Conservation (phyloP, 2,888 invertebrate genomes). For the Melolontha melolontha region DNA sequence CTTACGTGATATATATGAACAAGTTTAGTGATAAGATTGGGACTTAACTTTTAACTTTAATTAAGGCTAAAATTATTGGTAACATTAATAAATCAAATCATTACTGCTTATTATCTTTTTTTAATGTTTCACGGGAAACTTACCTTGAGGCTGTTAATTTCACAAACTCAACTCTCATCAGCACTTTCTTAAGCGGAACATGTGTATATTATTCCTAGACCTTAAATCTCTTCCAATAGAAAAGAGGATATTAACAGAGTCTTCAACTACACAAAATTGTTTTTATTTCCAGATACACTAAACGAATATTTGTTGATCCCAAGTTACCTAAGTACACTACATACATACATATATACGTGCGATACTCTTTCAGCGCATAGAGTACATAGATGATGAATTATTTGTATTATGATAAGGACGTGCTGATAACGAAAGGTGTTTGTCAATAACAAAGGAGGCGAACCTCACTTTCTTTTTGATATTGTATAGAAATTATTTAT, state of each 20-base stretch:
- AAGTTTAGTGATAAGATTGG: no score
- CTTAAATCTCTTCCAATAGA: no score
- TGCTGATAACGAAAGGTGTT: slow-evolving; percentile 32
- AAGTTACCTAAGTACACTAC: slow-evolving; percentile 19
- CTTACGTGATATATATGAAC: no score
- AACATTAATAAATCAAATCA: no score
- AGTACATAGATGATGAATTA: slow-evolving; percentile 26
- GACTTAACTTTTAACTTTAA: no score
- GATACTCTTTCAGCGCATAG: slow-evolving; percentile 7
- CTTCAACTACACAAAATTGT: background rate
- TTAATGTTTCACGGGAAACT: no score
- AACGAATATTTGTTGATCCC: slow-evolving; percentile 4
- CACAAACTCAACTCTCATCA: background rate
- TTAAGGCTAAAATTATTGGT: no score
- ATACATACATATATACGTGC: background rate
- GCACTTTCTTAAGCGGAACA: no score
- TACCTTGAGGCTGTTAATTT: background rate
- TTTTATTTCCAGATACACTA: background rate
- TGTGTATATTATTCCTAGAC: no score
- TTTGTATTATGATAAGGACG: slow-evolving; percentile 31
- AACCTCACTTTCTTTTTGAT: slow-evolving; percentile 9
- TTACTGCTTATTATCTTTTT: no score
- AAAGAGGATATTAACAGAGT: background rate
- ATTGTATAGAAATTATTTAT: background rate
- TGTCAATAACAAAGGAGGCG: slow-evolving; percentile 34